Base-by-base conservation (phyloP, 2,888 invertebrate genomes). In the Listrodromus nycthemerus region DNA sequence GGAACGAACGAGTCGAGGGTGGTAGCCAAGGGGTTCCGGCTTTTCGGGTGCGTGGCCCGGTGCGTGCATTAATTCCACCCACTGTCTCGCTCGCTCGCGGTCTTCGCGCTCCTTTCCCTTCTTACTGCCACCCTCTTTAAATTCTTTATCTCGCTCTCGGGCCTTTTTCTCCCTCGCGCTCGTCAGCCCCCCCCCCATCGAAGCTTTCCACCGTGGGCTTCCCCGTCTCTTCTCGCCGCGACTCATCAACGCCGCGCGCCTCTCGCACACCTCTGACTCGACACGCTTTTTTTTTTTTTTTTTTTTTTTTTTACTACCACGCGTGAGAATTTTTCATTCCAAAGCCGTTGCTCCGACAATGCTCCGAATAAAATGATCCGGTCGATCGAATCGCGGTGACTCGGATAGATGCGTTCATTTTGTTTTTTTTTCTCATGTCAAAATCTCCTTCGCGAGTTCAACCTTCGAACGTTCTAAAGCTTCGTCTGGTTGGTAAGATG, bases 1-100 rank as follows among this genome's bases (percentile, higher is more conserved):
- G 52, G 30, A 33, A 61, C 37, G 27, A 67, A 6, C 63, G 79
- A 41, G 50, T 50, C 65, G 77, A 80, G 78, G 80, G 77, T 66
- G 76, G 81, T 77, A 78, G 67, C 67, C 75, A 80, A 71, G 71
- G 67, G 55, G 78, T 55, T 65, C 65, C 33, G 74, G 82, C 58
- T 87, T 91, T 91, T 91, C 58, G 90, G 91, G 91, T 91, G 91
- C 91, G 91, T 91, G 91, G 92, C 91, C 92, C 83, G 91, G 90
- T 92, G 92, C 92, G 92, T 75, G 71, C 85, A 84, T 79, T 86
- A 79, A 81, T 84, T 86, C 85, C 84, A 66, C 76, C 63, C 73
- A 70, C 73, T 74, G 70, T 73, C 76, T 75, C 73, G 4, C 70
- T 63, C 79, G 13, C 24, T 61, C 58, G 13, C 21, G 33, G 33